These are phyloP conservation scores for Tokudaia tokunoshimensis DNA, from an alignment of 2,797 vertebrate species.

Conservation along the genomic window DNA sequence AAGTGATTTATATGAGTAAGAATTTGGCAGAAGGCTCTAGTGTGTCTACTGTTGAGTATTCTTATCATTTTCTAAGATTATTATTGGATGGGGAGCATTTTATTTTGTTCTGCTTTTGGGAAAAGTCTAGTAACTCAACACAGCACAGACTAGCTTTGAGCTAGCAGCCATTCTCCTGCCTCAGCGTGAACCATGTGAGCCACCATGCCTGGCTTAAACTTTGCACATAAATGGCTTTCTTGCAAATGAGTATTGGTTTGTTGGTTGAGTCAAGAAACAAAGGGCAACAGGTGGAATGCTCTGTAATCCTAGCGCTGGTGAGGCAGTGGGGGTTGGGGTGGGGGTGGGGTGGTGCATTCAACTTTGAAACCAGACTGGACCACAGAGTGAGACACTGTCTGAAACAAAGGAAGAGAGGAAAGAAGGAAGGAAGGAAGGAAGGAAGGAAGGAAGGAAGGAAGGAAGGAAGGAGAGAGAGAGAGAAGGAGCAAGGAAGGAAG, in stretches of 20 bases:
- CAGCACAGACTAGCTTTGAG: background rate
- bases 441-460: fast-evolving
- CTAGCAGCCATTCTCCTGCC: background rate
- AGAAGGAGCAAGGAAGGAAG: background rate
- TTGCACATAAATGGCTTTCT: background rate
- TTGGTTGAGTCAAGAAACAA: slow-evolving; percentile 12
- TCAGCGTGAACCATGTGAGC: background rate
- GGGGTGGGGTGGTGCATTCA: fast-evolving
- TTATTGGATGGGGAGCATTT: background rate
- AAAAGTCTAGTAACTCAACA: background rate
- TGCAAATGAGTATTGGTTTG: background rate
- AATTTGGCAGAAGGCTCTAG: background rate
- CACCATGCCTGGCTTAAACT: background rate
- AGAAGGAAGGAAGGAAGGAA: background rate
- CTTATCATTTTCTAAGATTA: background rate
- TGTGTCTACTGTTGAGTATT: no score
- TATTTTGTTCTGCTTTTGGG: background rate
- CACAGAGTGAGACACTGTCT: background rate
- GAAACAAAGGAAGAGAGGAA: background rate
- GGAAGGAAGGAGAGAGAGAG: no score
- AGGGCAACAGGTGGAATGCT: background rate
- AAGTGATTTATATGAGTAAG: background rate
- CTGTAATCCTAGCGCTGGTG: background rate
- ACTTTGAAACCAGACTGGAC: background rate
- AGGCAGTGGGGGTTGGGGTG: background rate